phyloP scores from a whole-genome alignment of 2,888 invertebrate genomes.

The Amorpha juglandis region DNA sequence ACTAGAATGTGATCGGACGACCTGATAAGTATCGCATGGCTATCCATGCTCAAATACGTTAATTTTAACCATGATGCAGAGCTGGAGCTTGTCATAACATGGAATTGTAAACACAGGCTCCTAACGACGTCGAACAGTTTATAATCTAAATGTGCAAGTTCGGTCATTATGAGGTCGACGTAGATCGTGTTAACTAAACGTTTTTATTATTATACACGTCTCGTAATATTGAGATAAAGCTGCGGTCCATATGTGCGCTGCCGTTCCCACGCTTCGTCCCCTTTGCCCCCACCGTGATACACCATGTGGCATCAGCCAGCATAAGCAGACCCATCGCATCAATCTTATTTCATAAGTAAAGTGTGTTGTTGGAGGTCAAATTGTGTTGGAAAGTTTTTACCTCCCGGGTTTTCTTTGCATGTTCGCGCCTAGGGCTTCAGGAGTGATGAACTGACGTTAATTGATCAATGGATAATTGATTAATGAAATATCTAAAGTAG shows the following conservation, averaged over 20 bases:
- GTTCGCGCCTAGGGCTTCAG: conserved; percentile 78
- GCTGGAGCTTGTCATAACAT: conserved; percentile 23
- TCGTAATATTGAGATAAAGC: conserved; percentile 75
- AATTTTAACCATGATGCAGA: conserved; percentile 18
- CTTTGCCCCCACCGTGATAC: conserved; percentile 50
- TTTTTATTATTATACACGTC: conserved; percentile 74
- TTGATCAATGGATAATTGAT: conserved; percentile 77
- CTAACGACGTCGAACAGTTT: conserved; percentile 30
- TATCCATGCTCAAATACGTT: conserved; percentile 13
- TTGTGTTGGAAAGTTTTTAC: conserved; percentile 61
- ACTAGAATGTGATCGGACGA: background rate
- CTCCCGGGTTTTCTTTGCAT: conserved; percentile 73
- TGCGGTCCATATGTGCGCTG: conserved; percentile 78
- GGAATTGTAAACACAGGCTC: conserved; percentile 24
- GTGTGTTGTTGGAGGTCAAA: conserved; percentile 47
- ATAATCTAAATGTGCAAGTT: conserved; percentile 63
- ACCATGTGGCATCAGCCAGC: conserved; percentile 73
- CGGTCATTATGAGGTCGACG: conserved; percentile 59
- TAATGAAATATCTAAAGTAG: conserved; percentile 65
- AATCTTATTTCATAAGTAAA: conserved; percentile 38
- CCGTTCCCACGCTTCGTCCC: conserved; percentile 69
- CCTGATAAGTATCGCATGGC: conserved; percentile 10
- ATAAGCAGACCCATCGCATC: conserved; percentile 53
- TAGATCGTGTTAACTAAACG: conserved; percentile 71
- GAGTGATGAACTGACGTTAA: conserved; percentile 65